phyloP scores from a whole-genome alignment of 2,888 invertebrate genomes.

The Pachymerium ferrugineum region DNA sequence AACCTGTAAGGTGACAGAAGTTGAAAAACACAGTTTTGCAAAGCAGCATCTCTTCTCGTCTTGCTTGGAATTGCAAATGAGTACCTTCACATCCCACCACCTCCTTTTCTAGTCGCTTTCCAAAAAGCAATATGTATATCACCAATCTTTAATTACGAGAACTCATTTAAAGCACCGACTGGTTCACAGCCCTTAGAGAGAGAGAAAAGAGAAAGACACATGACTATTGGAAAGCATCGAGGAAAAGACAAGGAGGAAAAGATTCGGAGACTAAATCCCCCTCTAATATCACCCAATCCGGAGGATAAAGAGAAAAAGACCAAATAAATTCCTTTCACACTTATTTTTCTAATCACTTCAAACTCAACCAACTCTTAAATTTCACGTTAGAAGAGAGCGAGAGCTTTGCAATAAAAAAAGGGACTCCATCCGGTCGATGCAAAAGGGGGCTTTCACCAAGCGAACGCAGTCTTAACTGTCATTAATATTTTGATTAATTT shows the following conservation, averaged over 20 bases:
- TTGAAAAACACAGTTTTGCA: conserved; percentile 7
- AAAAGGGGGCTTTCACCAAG: not conserved
- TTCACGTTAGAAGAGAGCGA: not conserved
- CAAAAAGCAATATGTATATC: conserved; percentile 13
- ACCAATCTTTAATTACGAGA: conserved; percentile 13
- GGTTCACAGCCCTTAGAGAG: conserved; percentile 1
- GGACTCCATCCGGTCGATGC: not conserved
- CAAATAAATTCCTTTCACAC: conserved; percentile 13
- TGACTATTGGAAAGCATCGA: no score
- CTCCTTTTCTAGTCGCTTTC: conserved; percentile 7
- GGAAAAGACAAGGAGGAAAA: not conserved
- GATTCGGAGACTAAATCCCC: not conserved
- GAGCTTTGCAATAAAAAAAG: not conserved
- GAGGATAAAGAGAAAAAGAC: not conserved
- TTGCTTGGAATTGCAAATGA: conserved; percentile 13
- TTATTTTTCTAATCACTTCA: conserved; percentile 13
- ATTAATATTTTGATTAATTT: conserved; percentile 13
- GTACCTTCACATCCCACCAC: not conserved
- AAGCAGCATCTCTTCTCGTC: conserved; percentile 2
- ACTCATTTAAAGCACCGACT: conserved; percentile 2
- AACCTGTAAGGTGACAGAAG: conserved; percentile 13
- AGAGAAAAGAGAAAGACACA: no score
- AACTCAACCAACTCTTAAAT: no score
- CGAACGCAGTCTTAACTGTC: not conserved
- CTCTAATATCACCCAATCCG: not conserved